Evolutionary conservation across 2,888 invertebrate genomes (phyloP).

Genomic region (Leptothorax acervorum): DNA sequence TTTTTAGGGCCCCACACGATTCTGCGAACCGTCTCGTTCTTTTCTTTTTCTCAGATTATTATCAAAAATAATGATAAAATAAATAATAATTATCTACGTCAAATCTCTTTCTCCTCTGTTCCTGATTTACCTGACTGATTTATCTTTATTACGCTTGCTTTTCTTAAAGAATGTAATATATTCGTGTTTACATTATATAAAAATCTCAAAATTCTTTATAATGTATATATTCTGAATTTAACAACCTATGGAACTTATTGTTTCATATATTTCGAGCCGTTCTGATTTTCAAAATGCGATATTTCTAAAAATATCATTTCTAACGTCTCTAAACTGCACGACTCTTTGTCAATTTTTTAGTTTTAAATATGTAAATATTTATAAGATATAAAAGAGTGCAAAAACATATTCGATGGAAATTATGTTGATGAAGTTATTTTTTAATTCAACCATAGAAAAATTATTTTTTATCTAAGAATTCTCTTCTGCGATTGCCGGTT

Average conservation of each 20-base stretch:
- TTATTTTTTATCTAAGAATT: background rate
- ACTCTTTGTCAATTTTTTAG: background rate
- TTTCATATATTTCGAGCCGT: background rate
- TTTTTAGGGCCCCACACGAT: background rate
- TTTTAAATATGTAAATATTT: background rate
- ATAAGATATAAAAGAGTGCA: background rate
- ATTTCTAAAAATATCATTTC: background rate
- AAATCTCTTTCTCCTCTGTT: background rate
- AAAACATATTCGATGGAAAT: background rate
- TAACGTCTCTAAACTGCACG: background rate
- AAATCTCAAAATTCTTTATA: background rate
- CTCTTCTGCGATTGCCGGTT: background rate
- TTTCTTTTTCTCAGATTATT: background rate
- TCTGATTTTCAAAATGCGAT: background rate
- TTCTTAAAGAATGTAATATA: background rate
- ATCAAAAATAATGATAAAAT: background rate
- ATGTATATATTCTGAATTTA: background rate
- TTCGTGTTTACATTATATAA: background rate
- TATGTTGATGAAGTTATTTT: background rate
- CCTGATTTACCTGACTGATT: background rate
- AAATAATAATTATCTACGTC: background rate
- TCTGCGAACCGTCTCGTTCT: background rate
- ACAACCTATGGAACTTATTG: background rate
- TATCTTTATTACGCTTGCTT: background rate
- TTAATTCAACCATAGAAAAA: background rate